Evolutionary conservation across 1,140 invertebrate species (phyloP).

Genomic region (Paracyclopina nana): DNA sequence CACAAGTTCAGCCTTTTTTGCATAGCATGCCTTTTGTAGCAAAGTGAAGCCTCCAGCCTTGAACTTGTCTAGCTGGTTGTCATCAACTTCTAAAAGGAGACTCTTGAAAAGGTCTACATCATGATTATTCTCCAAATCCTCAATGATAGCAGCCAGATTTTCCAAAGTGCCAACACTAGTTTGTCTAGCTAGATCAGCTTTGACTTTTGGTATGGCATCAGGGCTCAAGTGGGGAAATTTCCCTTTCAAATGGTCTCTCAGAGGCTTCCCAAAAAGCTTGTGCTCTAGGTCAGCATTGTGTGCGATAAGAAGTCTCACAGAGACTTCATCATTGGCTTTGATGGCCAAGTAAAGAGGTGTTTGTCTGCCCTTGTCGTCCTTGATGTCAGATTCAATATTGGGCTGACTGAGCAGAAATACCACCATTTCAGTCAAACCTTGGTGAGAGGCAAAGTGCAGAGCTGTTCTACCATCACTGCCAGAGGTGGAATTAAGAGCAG

Average conservation of each 20-base stretch:
- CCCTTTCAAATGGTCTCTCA: too few species aligned
- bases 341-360: constrained; percentile 15
- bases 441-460: not conserved
- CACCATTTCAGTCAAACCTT: not conserved
- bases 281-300: too few species aligned
- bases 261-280: too few species aligned
- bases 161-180: too few species aligned
- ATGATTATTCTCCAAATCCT: too few species aligned
- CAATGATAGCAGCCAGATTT: too few species aligned
- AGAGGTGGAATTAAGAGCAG: not conserved
- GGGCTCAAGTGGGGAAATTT: too few species aligned
- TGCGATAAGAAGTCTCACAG: too few species aligned
- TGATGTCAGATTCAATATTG: not conserved
- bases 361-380: constrained; percentile 15
- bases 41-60: constrained; percentile 15
- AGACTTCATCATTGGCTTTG: too few species aligned
- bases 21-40: constrained; percentile 17
- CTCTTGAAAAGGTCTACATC: not conserved
- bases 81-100: not conserved
- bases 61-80: constrained; percentile 5
- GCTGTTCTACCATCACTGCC: constrained; percentile 7
- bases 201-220: too few species aligned
- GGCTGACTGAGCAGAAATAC: not conserved
- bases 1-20: constrained; percentile 11
- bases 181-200: too few species aligned